These are phyloP conservation scores for Arizona elegans DNA, from an alignment of 2,113 vertebrate genomes.

Conservation along the genomic window DNA sequence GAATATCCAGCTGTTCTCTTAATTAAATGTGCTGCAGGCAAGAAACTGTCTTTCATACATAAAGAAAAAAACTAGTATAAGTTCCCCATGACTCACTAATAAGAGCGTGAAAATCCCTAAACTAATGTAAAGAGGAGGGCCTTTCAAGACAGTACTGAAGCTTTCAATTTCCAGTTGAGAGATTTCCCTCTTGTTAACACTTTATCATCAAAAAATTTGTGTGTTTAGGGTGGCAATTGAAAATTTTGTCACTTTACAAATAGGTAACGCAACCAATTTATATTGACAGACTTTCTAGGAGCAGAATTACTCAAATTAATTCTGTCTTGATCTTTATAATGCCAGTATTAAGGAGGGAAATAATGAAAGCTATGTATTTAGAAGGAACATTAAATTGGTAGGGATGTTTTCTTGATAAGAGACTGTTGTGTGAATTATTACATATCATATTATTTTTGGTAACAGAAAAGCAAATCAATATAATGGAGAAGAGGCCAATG, in stretches of 20 bases:
- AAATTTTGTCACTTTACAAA: conserved; percentile 66
- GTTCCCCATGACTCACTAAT: conserved; percentile 65
- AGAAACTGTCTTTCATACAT: conserved; percentile 68
- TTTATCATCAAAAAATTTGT: conserved; percentile 57
- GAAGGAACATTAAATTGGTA: background rate
- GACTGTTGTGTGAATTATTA: background rate
- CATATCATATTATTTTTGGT: background rate
- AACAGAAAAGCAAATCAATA: background rate
- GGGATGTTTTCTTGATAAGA: background rate
- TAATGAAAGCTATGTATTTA: conserved; percentile 39
- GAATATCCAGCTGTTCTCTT: conserved; percentile 69
- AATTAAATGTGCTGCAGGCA: conserved; percentile 70
- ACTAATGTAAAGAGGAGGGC: conserved; percentile 50
- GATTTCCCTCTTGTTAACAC: conserved; percentile 62
- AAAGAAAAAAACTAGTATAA: conserved; percentile 64
- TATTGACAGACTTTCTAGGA: conserved; percentile 54
- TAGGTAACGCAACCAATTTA: conserved; percentile 56
- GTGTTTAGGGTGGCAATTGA: conserved; percentile 61
- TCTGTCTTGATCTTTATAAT: conserved; percentile 41
- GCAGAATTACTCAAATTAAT: conserved; percentile 57
- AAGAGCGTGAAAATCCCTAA: conserved; percentile 45
- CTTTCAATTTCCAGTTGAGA: conserved; percentile 67
- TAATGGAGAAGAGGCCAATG: background rate
- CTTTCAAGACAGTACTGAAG: conserved; percentile 54
- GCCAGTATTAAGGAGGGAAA: conserved; percentile 42